These are phyloP conservation scores for Platichthys stellatus DNA, from an alignment of 2,113 vertebrate species.

Conservation along the genomic window DNA sequence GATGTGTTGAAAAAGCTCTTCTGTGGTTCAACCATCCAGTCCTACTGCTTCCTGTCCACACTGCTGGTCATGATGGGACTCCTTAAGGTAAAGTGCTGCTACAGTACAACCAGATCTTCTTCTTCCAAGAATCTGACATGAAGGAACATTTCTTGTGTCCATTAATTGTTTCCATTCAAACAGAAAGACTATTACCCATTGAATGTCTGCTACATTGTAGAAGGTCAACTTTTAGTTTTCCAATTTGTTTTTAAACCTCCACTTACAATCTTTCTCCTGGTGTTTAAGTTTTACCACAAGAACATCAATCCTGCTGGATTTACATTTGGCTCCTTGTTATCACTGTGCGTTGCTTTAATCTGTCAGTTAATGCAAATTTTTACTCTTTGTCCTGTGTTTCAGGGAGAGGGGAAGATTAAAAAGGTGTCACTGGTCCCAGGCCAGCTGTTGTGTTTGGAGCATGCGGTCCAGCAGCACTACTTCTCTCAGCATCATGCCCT, in stretches of 20 bases:
- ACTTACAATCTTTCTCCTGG: too few relatives aligned
- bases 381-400: constrained; percentile 12
- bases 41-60: constrained; percentile 86
- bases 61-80: constrained; percentile 91
- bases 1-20: constrained; percentile 90
- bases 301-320: not conserved
- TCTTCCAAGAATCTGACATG: too few relatives aligned
- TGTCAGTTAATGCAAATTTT: not conserved
- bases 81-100: constrained; percentile 85
- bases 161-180: too few relatives aligned
- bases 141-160: too few relatives aligned
- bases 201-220: too few relatives aligned
- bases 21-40: constrained; percentile 83
- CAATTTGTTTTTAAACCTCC: too few relatives aligned
- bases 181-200: too few relatives aligned
- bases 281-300: too few relatives aligned
- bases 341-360: not conserved
- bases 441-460: constrained; percentile 90
- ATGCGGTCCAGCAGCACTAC: constrained; percentile 92
- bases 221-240: too few relatives aligned
- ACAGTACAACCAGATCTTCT: too few relatives aligned
- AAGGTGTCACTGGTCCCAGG: constrained; percentile 85
- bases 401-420: constrained; percentile 93
- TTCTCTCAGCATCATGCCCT: constrained; percentile 86
- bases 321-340: not conserved